These are phyloP conservation scores for Drosophila kanekoi DNA, from an alignment of 2,888 invertebrate species.

Conservation along the genomic window DNA sequence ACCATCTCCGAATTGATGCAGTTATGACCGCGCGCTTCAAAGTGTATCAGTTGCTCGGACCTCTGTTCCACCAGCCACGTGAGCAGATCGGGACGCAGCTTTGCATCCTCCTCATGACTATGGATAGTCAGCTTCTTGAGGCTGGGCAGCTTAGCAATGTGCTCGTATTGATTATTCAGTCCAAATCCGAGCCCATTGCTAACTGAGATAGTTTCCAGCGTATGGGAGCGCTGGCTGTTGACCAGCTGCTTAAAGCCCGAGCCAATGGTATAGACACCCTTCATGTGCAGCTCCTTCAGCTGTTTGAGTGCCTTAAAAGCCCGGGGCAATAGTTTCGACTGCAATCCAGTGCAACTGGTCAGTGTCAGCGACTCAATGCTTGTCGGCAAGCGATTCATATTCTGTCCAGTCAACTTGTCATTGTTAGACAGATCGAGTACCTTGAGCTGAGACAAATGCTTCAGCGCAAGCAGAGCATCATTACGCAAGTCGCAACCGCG, in stretches of 20 bases:
- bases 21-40: constrained; percentile 21
- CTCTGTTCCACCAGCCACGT: constrained; percentile 30
- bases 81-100: constrained; percentile 21
- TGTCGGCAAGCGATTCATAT: constrained; percentile 17
- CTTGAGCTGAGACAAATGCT: constrained; percentile 34
- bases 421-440: constrained; percentile 43
- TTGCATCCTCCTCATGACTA: neutral
- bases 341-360: constrained; percentile 11
- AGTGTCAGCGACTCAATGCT: constrained; percentile 36
- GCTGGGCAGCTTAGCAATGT: constrained; percentile 50
- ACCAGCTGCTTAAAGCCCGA: neutral
- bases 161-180: constrained; percentile 12
- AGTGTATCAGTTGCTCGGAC: constrained; percentile 29
- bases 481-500: constrained; percentile 28
- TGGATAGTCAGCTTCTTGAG: constrained; percentile 42
- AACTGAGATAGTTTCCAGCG: constrained; percentile 35
- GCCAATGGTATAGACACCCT: neutral
- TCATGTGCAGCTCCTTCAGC: constrained; percentile 35
- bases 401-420: constrained; percentile 15
- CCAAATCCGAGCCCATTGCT: neutral
- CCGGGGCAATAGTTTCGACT: neutral
- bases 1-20: constrained; percentile 10
- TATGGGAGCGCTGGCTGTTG: neutral
- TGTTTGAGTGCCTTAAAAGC: constrained; percentile 5
- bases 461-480: constrained; percentile 13